Conservation (phyloP, 2,113 vertebrate genomes). For the Myrmophylax atrothorax region DNA sequence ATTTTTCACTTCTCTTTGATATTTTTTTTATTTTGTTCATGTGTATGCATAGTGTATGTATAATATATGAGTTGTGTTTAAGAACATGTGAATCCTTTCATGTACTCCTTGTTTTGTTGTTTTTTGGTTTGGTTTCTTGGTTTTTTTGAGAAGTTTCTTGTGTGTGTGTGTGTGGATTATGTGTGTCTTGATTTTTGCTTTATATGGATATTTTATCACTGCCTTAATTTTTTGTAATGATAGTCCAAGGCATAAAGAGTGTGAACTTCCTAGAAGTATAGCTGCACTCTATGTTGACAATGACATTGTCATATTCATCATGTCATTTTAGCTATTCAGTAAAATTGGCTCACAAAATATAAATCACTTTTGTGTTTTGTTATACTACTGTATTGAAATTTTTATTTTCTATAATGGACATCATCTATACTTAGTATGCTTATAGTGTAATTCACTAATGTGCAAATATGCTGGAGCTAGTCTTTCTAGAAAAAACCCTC, state of each 20-base stretch:
- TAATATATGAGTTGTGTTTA: not conserved
- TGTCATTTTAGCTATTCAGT: not conserved
- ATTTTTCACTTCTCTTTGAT: not conserved
- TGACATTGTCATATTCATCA: not conserved
- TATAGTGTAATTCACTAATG: not conserved
- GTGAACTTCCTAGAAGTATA: not conserved
- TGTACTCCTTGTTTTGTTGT: not conserved
- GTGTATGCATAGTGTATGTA: not conserved
- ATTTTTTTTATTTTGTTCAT: not conserved
- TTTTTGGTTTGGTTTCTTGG: not conserved
- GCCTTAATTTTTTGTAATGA: not conserved
- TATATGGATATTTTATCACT: not conserved
- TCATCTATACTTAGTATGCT: not conserved
- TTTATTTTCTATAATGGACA: not conserved
- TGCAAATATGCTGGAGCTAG: not conserved
- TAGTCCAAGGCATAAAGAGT: not conserved
- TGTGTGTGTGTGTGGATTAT: not conserved
- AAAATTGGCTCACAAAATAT: not conserved
- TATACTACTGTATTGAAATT: not conserved
- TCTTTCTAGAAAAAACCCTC: rapidly evolving
- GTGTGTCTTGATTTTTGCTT: not conserved
- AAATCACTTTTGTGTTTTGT: not conserved
- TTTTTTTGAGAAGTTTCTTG: not conserved
- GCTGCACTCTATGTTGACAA: not conserved
- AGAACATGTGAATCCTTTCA: not conserved